phyloP scores from a whole-genome alignment of 2,797 vertebrate genomes.

The Novumbra hubbsi region DNA sequence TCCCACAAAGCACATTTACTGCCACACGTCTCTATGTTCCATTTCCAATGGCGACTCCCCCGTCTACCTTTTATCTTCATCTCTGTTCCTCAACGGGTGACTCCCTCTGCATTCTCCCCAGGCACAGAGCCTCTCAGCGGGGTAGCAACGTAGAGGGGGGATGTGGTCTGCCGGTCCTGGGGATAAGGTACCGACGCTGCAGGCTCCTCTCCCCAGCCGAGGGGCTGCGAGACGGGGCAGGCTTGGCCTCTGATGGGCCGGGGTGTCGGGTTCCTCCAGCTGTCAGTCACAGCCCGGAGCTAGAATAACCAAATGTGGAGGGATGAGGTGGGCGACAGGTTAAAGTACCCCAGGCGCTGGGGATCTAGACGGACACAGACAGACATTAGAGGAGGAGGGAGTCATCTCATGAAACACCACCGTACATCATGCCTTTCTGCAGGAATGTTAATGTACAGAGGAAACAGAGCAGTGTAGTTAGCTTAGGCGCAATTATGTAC shows the following conservation, averaged over 20 bases:
- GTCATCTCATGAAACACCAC: neutral
- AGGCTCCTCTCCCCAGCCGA: conserved; percentile 54
- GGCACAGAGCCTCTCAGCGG: conserved; percentile 62
- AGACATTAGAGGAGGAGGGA: neutral
- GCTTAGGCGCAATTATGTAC: conserved; percentile 37
- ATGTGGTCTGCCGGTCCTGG: conserved; percentile 56
- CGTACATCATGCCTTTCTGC: conserved; percentile 27
- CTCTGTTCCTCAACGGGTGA: conserved; percentile 57
- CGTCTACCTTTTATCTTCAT: conserved; percentile 25
- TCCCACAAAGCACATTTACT: neutral
- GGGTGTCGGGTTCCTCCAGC: conserved; percentile 73
- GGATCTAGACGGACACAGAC: conserved; percentile 42
- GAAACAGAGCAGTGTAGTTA: conserved; percentile 25
- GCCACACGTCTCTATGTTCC: neutral
- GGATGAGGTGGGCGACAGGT: conserved; percentile 65
- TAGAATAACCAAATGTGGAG: conserved; percentile 57
- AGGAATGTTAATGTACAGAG: conserved; percentile 7
- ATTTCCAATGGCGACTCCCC: neutral
- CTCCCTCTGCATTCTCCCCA: conserved; percentile 63
- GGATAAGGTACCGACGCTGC: conserved; percentile 65
- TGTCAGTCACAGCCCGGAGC: conserved; percentile 76
- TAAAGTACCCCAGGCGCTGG: conserved; percentile 61
- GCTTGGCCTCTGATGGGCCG: conserved; percentile 62
- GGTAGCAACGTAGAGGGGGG: conserved; percentile 49
- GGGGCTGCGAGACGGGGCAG: conserved; percentile 67